A percentile compares a stretch with the other conserved stretches of the same genome.
phyloP scores from a whole-genome alignment of 2,797 vertebrate genomes.

The Spinus olivaceus region DNA sequence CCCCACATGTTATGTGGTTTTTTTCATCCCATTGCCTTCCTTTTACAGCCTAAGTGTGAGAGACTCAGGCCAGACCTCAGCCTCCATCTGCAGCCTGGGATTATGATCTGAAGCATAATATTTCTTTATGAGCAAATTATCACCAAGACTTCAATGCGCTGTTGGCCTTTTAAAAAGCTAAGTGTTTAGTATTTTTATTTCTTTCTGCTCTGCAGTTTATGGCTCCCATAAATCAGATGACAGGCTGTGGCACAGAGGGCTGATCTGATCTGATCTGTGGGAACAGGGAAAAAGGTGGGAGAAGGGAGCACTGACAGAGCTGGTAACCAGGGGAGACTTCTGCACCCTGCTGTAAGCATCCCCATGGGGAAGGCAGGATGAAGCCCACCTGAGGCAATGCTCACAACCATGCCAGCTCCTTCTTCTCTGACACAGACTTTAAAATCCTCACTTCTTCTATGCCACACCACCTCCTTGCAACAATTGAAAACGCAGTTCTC shows the following conservation, averaged over 20 bases:
- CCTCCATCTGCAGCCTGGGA: not conserved
- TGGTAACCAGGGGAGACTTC: not conserved
- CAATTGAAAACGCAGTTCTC: not conserved
- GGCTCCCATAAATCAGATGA: slow-evolving; percentile 43
- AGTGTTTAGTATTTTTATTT: slow-evolving; percentile 60
- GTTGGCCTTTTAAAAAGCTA: slow-evolving; percentile 44
- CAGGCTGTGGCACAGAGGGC: not conserved
- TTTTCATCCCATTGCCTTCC: not conserved
- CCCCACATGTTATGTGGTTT: not conserved
- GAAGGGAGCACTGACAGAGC: not conserved
- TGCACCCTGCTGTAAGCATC: not conserved
- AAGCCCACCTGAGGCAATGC: not conserved
- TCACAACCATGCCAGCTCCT: not conserved
- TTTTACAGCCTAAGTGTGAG: not conserved
- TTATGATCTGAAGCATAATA: slow-evolving; percentile 42
- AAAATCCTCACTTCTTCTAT: not conserved
- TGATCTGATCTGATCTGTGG: slow-evolving; percentile 28
- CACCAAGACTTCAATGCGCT: slow-evolving; percentile 15
- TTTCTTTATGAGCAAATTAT: slow-evolving; percentile 63
- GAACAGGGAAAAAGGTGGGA: not conserved
- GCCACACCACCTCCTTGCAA: not conserved
- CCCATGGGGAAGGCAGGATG: not conserved
- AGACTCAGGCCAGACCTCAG: not conserved
- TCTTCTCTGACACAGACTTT: not conserved
- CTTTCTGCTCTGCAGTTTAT: slow-evolving; percentile 53